A percentile compares a stretch with the other conserved stretches of the same genome.
Conservation (phyloP, 2,888 invertebrate species). For the Diaphora mendica region DNA sequence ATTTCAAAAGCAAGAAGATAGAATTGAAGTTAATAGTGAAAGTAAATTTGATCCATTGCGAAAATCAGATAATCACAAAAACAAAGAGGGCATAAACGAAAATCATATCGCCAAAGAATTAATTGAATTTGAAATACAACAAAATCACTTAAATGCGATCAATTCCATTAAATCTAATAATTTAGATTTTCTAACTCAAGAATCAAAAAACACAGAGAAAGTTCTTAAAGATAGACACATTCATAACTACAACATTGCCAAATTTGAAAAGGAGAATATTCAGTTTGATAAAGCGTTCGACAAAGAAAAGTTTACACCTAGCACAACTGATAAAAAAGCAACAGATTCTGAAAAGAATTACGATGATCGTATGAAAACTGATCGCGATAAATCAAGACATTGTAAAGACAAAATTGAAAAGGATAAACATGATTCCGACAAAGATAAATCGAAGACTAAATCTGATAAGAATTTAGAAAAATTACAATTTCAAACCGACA, state of each 20-base stretch:
- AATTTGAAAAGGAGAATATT: slow-evolving; percentile 79
- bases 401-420: slow-evolving; percentile 72
- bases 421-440: slow-evolving; percentile 72
- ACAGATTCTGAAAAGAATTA: slow-evolving; percentile 73
- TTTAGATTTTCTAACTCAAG: slow-evolving; percentile 52
- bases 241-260: slow-evolving; percentile 62
- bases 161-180: slow-evolving; percentile 59
- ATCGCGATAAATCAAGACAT: slow-evolving; percentile 74
- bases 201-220: slow-evolving; percentile 62
- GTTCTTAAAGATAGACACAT: slow-evolving; percentile 66
- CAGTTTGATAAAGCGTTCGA: slow-evolving; percentile 75
- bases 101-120: slow-evolving; percentile 68
- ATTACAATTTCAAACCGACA: slow-evolving; percentile 64
- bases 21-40: slow-evolving; percentile 58
- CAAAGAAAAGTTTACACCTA: slow-evolving; percentile 64
- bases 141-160: slow-evolving; percentile 63
- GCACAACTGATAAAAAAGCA: slow-evolving; percentile 54
- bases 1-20: slow-evolving; percentile 60
- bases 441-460: slow-evolving; percentile 67
- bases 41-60: slow-evolving; percentile 40
- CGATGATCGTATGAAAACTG: slow-evolving; percentile 73
- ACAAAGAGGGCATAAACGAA: slow-evolving; percentile 53
- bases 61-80: slow-evolving; percentile 40
- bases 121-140: slow-evolving; percentile 61
- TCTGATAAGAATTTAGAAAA: slow-evolving; percentile 64